Evolutionary conservation across 2,797 vertebrate species (phyloP), one percentile per base, ranked within the genome.

Genomic region (Danio kyathit): DNA sequence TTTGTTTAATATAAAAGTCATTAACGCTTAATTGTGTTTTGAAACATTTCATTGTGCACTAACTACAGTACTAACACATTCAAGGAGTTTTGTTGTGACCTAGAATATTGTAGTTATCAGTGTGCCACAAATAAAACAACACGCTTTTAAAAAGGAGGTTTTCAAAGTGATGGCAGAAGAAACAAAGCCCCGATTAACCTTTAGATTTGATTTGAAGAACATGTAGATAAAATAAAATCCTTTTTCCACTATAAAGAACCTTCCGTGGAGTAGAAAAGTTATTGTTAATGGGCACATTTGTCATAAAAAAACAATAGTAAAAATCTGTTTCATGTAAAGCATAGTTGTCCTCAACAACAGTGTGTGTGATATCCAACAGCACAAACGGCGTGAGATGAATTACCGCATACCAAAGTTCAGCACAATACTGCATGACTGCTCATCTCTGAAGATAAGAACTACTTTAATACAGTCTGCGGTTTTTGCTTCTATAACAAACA

Each of bases 401-500:
- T 67, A 29, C 29, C 29, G 9, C 5, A 66, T 66, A 16, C 7
- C 14, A 11, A 51, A 16, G 5, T 69, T 71, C 41, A n/a, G 17
- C 5, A 17, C 5, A 54, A 49, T 49, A 29, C 19, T 29, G 44
- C 12, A 67, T 67, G 19, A 38, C 44, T 21, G 16, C 40, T 44
- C 21, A 59, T 38, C 11, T 19, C 21, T n/a, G 13, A 29, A 29
- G 44, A 75, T 41, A 75, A 41, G n/a, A 64, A 14, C 11, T 14
- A 63, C 21, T 63, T 6, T 19, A 43, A 19, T 63, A 52, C 63
- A 14, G 46, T 14, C 59, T 52, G n/a, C 21, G 38, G 14, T 21
- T 51, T 51, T 52, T 38, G 16, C 57, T 38, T 7, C 73, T 41
- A 13, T 19, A 41, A 49, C 63, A 75, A 63, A 63, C 59, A 40